phyloP scores from a whole-genome alignment of 2,797 vertebrate species.

The Rhadinocentrus ornatus region DNA sequence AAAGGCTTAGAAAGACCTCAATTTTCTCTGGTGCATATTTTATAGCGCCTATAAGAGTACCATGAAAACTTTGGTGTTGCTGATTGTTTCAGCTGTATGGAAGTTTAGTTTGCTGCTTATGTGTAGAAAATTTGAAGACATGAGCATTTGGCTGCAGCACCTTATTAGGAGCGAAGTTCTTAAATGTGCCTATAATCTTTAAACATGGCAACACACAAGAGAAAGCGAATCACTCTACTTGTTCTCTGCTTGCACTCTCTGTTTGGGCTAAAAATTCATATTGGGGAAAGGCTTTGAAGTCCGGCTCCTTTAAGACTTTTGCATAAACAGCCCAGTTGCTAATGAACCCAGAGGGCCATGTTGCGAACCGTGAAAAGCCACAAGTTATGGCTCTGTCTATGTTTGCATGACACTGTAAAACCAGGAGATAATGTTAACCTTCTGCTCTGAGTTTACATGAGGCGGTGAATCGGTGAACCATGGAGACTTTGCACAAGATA shows the following conservation, averaged over 20 bases:
- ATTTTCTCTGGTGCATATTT: constrained; percentile 38
- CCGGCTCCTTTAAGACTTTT: constrained; percentile 30
- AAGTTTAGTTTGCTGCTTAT: constrained; percentile 9
- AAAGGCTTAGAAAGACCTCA: constrained; percentile 29
- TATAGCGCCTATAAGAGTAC: constrained; percentile 19
- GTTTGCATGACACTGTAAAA: constrained; percentile 4
- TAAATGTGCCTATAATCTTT: constrained; percentile 58
- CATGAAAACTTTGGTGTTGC: constrained; percentile 10
- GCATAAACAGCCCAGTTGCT: constrained; percentile 28
- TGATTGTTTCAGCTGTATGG: constrained; percentile 18
- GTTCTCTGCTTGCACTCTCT: constrained; percentile 12
- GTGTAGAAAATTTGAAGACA: constrained; percentile 28
- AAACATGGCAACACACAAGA: constrained; percentile 51
- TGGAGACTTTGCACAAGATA: constrained; percentile 40
- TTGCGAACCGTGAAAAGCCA: constrained; percentile 31
- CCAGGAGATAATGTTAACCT: constrained; percentile 34
- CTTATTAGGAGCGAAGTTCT: constrained; percentile 57
- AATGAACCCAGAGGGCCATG: constrained; percentile 39
- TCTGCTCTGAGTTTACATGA: constrained; percentile 39
- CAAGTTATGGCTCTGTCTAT: background rate
- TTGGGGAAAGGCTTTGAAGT: constrained; percentile 52
- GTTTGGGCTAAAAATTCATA: constrained; percentile 33
- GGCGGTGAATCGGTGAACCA: constrained; percentile 51
- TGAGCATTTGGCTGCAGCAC: constrained; percentile 18
- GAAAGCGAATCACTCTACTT: constrained; percentile 19